A percentile compares a stretch with the other conserved stretches of the same genome.
Evolutionary conservation across 2,888 invertebrate species (phyloP).

Genomic region (Nymphalis c-album): DNA sequence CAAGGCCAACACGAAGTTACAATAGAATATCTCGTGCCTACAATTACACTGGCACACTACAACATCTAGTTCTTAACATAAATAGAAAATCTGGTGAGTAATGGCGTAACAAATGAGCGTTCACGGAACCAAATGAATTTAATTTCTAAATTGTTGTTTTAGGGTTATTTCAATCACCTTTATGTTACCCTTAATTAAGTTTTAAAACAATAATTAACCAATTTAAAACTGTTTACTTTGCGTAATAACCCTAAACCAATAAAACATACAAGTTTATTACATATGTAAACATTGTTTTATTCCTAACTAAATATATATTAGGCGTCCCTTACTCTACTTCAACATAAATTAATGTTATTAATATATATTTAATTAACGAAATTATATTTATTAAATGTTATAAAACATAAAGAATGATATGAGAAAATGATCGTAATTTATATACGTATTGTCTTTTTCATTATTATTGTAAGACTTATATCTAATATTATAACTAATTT

Average conservation of each 20-base stretch:
- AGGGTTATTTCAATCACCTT: too few species aligned
- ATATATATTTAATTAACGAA: constrained; percentile 33
- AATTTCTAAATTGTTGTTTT: too few species aligned
- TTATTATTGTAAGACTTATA: constrained; percentile 42
- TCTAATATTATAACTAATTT: constrained; percentile 57
- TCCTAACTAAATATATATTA: constrained; percentile 33
- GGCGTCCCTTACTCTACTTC: constrained; percentile 33
- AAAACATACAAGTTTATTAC: background rate
- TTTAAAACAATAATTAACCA: background rate
- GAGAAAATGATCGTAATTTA: constrained; percentile 67
- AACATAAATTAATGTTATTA: constrained; percentile 19
- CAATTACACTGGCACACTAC: too few species aligned
- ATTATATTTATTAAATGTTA: constrained; percentile 41
- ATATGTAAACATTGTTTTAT: constrained; percentile 19
- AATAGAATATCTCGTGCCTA: too few species aligned
- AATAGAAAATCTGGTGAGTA: too few species aligned
- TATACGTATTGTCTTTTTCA: constrained; percentile 78
- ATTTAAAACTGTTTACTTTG: background rate
- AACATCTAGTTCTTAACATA: too few species aligned
- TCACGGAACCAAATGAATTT: too few species aligned
- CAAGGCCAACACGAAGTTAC: too few species aligned
- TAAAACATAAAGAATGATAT: constrained; percentile 55
- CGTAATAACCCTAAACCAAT: background rate
- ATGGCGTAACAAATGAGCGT: too few species aligned
- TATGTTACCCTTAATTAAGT: background rate